phyloP scores from a whole-genome alignment of 2,113 vertebrate species.

The Urocolius indicus region DNA sequence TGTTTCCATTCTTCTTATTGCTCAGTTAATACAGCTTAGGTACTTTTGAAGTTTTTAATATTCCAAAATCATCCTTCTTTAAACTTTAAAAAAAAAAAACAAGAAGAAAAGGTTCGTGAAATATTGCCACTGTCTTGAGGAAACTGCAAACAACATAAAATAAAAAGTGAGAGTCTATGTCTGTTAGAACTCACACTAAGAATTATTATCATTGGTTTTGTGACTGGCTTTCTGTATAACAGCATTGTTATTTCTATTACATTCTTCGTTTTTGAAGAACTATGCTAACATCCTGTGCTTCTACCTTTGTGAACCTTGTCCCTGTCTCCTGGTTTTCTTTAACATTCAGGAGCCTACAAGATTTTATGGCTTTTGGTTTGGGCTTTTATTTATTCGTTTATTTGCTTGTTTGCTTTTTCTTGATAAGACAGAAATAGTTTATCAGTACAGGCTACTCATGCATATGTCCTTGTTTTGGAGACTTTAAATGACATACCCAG shows the following conservation, averaged over 20 bases:
- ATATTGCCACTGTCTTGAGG: background rate
- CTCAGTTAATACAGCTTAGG: background rate
- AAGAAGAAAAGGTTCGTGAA: background rate
- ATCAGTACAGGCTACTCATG: background rate
- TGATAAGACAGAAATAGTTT: background rate
- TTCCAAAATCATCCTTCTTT: background rate
- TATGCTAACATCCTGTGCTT: background rate
- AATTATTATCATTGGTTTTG: background rate
- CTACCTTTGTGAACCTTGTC: background rate
- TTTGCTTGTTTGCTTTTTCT: background rate
- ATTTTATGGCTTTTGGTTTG: background rate
- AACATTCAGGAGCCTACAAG: background rate
- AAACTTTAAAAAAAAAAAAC: background rate
- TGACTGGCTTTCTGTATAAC: background rate
- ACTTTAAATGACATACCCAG: background rate
- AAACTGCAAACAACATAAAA: background rate
- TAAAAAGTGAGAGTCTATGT: background rate
- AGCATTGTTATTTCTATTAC: background rate
- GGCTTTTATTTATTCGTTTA: background rate
- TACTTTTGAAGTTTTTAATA: background rate
- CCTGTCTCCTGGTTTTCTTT: background rate
- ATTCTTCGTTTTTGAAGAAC: background rate
- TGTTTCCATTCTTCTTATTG: background rate
- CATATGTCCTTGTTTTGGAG: background rate
- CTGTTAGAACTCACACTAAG: background rate